Evolutionary conservation across 2,888 invertebrate species (phyloP).

Genomic region (Epinotia brunnichana): DNA sequence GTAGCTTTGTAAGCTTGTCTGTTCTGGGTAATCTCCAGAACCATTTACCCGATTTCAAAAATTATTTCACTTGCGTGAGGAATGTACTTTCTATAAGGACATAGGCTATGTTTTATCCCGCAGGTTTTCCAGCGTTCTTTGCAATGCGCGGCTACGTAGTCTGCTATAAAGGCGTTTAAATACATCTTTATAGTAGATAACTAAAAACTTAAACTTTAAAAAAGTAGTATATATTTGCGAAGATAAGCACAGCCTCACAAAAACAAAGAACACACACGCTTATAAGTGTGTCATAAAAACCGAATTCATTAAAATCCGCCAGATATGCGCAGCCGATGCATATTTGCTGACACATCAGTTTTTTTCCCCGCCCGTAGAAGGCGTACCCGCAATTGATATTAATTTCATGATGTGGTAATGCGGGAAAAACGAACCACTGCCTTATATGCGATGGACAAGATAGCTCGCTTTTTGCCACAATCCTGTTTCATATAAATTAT

Average conservation of each 20-base stretch:
- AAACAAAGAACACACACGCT: not conserved
- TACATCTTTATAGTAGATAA: no score
- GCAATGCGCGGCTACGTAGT: no score
- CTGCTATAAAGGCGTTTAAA: no score
- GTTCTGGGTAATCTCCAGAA: no score
- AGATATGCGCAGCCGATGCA: constrained; percentile 48
- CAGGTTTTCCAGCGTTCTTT: no score
- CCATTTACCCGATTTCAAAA: no score
- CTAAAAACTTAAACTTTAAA: no score
- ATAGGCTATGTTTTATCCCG: no score
- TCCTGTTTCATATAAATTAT: constrained; percentile 53
- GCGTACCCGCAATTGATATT: constrained; percentile 71
- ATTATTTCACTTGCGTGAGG: no score
- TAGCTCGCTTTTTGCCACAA: constrained; percentile 55
- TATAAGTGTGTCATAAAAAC: constrained; percentile 28
- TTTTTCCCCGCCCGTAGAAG: constrained; percentile 58
- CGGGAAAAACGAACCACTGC: constrained; percentile 57
- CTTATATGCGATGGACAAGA: constrained; percentile 52
- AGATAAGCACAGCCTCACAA: not conserved
- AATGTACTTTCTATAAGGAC: no score
- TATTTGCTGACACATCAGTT: constrained; percentile 48
- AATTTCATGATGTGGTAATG: constrained; percentile 71
- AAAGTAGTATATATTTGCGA: no score
- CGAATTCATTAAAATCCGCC: constrained; percentile 40
- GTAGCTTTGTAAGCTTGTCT: no score